A percentile compares a stretch with the other conserved stretches of the same genome.
These are phyloP conservation scores for Rhyacophila brunnea DNA, from an alignment of 1,140 invertebrate species.

Conservation along the genomic window DNA sequence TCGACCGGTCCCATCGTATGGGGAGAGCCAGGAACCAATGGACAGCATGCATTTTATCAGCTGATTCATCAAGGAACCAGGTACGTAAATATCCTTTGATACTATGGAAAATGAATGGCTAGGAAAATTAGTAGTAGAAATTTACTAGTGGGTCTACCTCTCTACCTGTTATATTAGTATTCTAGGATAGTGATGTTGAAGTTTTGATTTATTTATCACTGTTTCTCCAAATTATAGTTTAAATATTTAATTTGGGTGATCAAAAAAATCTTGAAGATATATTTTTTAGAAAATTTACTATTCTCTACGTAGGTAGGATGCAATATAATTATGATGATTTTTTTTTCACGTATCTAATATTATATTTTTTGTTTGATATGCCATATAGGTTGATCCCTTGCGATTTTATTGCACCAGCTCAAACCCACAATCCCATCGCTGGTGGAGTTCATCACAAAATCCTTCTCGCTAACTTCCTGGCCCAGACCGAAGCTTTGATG, in stretches of 20 bases:
- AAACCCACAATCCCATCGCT: conserved; percentile 90
- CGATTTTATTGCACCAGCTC: conserved; percentile 94
- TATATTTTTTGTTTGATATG: no score
- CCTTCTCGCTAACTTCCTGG: conserved; percentile 94
- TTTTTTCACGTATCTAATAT: no score
- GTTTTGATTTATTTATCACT: not conserved
- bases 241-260: not conserved
- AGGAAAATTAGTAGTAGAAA: no score
- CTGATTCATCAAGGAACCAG: conserved; percentile 85
- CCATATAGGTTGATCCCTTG: conserved; percentile 90
- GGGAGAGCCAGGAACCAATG: conserved; percentile 99
- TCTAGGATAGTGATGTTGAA: not conserved
- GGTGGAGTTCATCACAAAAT: conserved; percentile 80
- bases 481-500: conserved; percentile 98
- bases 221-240: not conserved
- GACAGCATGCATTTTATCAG: conserved; percentile 99
- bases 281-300: no score
- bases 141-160: no score
- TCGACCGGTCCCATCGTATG: conserved; percentile 90
- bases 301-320: not conserved
- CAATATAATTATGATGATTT: not conserved
- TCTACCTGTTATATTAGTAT: no score
- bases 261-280: no score
- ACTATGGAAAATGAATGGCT: no score
- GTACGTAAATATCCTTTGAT: no score